Conservation (phyloP, 2,888 invertebrate genomes). For the Scelioninae gen. 1 region DNA sequence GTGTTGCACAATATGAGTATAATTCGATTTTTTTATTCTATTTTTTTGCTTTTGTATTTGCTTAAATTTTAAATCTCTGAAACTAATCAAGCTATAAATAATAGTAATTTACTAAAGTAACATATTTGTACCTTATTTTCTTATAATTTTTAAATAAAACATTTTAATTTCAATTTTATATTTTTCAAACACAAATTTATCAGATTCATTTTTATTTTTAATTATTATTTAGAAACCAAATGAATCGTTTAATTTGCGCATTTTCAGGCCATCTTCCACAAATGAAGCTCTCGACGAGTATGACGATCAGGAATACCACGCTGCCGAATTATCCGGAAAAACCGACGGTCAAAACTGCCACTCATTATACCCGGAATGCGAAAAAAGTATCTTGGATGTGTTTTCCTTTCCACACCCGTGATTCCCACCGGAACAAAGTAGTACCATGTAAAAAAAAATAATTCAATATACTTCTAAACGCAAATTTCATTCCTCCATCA, state of each 20-base stretch:
- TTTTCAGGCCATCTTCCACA: slow-evolving; percentile 88
- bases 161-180: too few species aligned
- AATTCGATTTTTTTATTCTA: too few species aligned
- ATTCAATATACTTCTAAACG: neutral
- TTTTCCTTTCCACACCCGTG: slow-evolving; percentile 81
- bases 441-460: too few species aligned
- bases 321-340: slow-evolving; percentile 89
- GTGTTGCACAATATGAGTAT: too few species aligned
- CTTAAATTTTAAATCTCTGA: slow-evolving; percentile 7
- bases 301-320: slow-evolving; percentile 89
- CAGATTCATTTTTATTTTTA: neutral
- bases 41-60: slow-evolving; percentile 5
- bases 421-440: slow-evolving; percentile 33
- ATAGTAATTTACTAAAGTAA: too few species aligned
- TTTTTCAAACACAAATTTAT: too few species aligned
- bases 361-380: slow-evolving; percentile 88
- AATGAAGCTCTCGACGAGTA: slow-evolving; percentile 87
- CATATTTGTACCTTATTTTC: neutral
- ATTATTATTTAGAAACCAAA: slow-evolving; percentile 13
- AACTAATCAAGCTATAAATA: neutral
- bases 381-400: slow-evolving; percentile 86
- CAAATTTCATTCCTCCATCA: neutral
- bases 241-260: slow-evolving; percentile 9
- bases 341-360: slow-evolving; percentile 85
- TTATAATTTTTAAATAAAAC: neutral